Evolutionary conservation across 2,113 vertebrate species (phyloP).

Genomic region (Candoia aspera): DNA sequence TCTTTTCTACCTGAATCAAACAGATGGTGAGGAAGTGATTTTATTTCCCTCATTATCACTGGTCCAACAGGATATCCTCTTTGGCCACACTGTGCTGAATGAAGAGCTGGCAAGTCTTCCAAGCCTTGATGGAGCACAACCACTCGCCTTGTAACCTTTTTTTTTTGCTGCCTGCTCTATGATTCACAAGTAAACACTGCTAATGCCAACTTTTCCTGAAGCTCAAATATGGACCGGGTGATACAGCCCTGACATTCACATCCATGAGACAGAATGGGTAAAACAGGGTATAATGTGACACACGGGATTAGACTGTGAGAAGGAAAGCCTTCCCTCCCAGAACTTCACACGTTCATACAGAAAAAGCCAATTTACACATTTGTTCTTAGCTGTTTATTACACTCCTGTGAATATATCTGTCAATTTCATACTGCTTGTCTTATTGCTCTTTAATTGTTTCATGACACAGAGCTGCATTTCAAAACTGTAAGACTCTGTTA

Average conservation of each 20-base stretch:
- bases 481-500: neutral
- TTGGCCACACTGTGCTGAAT: slow-evolving; percentile 74
- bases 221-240: slow-evolving; percentile 28
- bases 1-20: slow-evolving; percentile 74
- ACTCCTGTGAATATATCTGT: neutral
- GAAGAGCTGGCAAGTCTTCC: slow-evolving; percentile 67
- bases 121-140: slow-evolving; percentile 53
- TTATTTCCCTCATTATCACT: slow-evolving; percentile 79
- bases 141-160: slow-evolving; percentile 43
- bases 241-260: neutral
- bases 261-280: neutral
- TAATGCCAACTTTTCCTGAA: slow-evolving; percentile 57
- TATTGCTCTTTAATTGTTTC: neutral
- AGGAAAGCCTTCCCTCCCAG: slow-evolving; percentile 5
- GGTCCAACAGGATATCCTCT: slow-evolving; percentile 82
- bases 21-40: slow-evolving; percentile 85
- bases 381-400: neutral
- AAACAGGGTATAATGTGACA: neutral
- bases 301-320: neutral
- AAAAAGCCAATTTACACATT: neutral
- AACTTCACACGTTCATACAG: neutral
- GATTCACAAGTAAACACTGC: slow-evolving; percentile 49
- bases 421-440: neutral
- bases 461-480: neutral
- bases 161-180: slow-evolving; percentile 48